phyloP scores from a whole-genome alignment of 1,140 invertebrate genomes.

The Drosophila paulistorum region DNA sequence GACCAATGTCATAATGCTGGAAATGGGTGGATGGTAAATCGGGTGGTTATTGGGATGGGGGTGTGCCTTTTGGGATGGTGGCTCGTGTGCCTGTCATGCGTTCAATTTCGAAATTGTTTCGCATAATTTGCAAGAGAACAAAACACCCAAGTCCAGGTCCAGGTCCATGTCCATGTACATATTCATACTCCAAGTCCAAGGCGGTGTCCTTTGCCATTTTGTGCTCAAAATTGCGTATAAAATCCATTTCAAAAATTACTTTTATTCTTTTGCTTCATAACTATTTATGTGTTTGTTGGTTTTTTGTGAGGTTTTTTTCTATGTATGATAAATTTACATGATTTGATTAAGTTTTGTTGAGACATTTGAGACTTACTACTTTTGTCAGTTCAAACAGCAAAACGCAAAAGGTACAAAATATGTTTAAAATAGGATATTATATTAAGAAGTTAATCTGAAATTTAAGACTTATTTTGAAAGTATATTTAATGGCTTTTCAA shows the following conservation, averaged over 20 bases:
- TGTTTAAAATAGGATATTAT: too few species aligned
- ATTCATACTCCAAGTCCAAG: conserved; percentile 8
- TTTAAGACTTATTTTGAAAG: too few species aligned
- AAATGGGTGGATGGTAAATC: background rate
- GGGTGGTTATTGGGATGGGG: background rate
- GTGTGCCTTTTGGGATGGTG: conserved; percentile 6
- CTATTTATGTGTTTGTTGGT: conserved; percentile 33
- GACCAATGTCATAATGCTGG: conserved; percentile 73
- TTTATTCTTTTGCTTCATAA: conserved; percentile 41
- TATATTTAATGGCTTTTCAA: too few species aligned
- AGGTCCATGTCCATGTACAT: conserved; percentile 24
- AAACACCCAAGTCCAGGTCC: conserved; percentile 27
- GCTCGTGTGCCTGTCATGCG: conserved; percentile 62
- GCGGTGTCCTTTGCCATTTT: conserved; percentile 60
- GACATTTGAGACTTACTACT: too few species aligned
- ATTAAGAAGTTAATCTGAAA: too few species aligned
- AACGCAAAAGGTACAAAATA: too few species aligned
- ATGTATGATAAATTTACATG: conserved; percentile 82
- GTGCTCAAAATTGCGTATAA: conserved; percentile 80
- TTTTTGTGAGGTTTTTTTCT: conserved; percentile 52
- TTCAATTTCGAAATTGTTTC: conserved; percentile 82
- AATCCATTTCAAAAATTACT: conserved; percentile 81
- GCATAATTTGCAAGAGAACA: conserved; percentile 79
- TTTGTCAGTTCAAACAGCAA: too few species aligned
- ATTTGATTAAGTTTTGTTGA: conserved; percentile 74